Evolutionary conservation across 2,797 vertebrate species (phyloP), one percentile per base, ranked within the genome.

Genomic region (Numenius phaeopus): DNA sequence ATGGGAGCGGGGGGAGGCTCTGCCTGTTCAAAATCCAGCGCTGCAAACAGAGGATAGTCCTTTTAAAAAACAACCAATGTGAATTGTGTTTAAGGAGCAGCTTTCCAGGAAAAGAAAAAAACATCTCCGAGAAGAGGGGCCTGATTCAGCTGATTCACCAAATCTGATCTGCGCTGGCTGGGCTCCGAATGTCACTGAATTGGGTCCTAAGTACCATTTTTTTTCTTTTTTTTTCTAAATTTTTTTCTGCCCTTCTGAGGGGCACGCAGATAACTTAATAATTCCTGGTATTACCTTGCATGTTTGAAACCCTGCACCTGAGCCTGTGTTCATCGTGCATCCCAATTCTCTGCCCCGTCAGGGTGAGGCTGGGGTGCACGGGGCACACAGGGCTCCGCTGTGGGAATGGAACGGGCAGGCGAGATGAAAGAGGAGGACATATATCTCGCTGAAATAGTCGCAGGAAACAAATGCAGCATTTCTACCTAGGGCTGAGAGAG

Each of bases 51-150:
- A 96, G 94, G 89, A 96, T 23, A 67, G 76, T 71, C 96, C 91
- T 97, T 95, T 96, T 87, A 72, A 90, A 93, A 71, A 94, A 95
- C 87, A 94, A 93, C 92, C 75, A 94, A 94, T 79, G 87, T 83
- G 94, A 94, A 96, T 76, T 92, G 88, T 76, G 67, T 94, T 90
- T 87, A 90, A 93, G 81, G 57, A 96, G 50, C 58, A 88, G 91
- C 91, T 95, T 96, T 95, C 95, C 94, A 70, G 23, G 94, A 96
- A 94, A 95, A 92, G 47, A 52, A 96, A 96, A 70, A 85, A 95
- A 37, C 64, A 77, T 34, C 83, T 81, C 76, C 0, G 6, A 92
- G 84, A 94, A 95, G 83, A 72, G 65, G 77, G 77, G 29, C 59
- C 86, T 93, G 87, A 90, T 96, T 93, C 83, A 93, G 94, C 92